These are phyloP conservation scores for Etheostoma cragini DNA, from an alignment of 2,113 vertebrate genomes.

Conservation along the genomic window DNA sequence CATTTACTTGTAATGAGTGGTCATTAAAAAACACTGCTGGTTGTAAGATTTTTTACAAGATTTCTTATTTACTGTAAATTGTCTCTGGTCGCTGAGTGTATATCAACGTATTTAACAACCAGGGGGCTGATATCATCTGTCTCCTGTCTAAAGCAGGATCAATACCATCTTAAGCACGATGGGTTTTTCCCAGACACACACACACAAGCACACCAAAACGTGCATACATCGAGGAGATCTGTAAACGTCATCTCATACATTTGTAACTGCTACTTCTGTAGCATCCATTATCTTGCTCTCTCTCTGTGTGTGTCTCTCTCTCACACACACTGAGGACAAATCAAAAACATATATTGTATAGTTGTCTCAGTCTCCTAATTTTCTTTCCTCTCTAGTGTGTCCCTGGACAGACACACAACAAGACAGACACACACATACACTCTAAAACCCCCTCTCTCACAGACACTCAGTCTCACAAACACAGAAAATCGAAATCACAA, in stretches of 20 bases:
- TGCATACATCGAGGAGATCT: conserved; percentile 38
- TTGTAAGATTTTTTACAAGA: conserved; percentile 52
- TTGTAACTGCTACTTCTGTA: conserved; percentile 30
- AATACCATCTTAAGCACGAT: conserved; percentile 59
- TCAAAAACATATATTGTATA: conserved; percentile 64
- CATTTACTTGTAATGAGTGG: conserved; percentile 46
- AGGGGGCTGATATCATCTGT: conserved; percentile 48
- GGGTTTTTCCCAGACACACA: conserved; percentile 15
- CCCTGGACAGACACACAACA: conserved; percentile 41
- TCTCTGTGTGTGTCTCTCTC: not conserved
- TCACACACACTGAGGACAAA: conserved; percentile 45
- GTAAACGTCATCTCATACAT: conserved; percentile 55
- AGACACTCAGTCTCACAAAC: conserved; percentile 78
- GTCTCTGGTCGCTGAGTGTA: conserved; percentile 43
- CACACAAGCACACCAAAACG: conserved; percentile 14
- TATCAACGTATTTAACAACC: conserved; percentile 65
- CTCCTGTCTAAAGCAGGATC: conserved; percentile 59
- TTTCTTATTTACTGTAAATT: conserved; percentile 64
- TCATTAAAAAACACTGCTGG: conserved; percentile 55
- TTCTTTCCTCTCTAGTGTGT: conserved; percentile 43
- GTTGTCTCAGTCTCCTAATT: conserved; percentile 70
- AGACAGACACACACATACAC: conserved; percentile 30
- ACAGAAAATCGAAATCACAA: conserved; percentile 84
- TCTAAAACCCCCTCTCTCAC: conserved; percentile 54
- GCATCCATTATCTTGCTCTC: conserved; percentile 36